Base-by-base conservation (phyloP, 2,888 invertebrate genomes). In the Lasioglossum villosulum region DNA sequence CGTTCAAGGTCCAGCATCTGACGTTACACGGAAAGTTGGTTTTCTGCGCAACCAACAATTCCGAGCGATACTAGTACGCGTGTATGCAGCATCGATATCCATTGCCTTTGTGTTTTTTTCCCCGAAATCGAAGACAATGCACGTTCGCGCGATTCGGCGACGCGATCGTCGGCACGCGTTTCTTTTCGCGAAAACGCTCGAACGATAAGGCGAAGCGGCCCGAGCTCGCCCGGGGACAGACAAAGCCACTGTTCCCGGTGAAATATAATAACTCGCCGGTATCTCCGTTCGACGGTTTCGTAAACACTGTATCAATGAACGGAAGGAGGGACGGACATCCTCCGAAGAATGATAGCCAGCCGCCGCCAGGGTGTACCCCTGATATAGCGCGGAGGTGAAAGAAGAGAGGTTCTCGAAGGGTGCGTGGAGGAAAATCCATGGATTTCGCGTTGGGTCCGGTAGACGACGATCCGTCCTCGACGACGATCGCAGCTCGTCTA, bases 241-340 rank as follows among this genome's bases (percentile, higher is more conserved):
- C 83, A 75, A 86, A 83, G 82, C 63, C 66, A 34, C 68, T 70
- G 59, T 78, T 80, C 71, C 45, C 23, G 73, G 74, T 59, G 82
- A 90, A 86, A 86, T 75, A 86, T 80, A 86, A 87, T 82, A 87
- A 77, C 75, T 27, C 23, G 59, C 68, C 68, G 75, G 73, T 86
- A 90, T 88, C 83, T 86, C 71, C 78, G 72, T 82, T 83, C 71
- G 85, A 78, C 81, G 82, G 75, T 72, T 80, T 86, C 80, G 82
- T 81, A 80, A 85, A 84, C 84, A 83, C 78, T 80, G 86, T 81
- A 83, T 83, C 84, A 78, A 72, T 68, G 74, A 83, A 78, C 80
- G 75, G 68, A 71, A 74, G 63, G 72, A 52, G 39, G 72, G 75
- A 73, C 76, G 52, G 73, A 72, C 71, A 30, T 72, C 52, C 79